Evolutionary conservation across 1,140 invertebrate species (phyloP).

Genomic region (Drosophila nebulosa): DNA sequence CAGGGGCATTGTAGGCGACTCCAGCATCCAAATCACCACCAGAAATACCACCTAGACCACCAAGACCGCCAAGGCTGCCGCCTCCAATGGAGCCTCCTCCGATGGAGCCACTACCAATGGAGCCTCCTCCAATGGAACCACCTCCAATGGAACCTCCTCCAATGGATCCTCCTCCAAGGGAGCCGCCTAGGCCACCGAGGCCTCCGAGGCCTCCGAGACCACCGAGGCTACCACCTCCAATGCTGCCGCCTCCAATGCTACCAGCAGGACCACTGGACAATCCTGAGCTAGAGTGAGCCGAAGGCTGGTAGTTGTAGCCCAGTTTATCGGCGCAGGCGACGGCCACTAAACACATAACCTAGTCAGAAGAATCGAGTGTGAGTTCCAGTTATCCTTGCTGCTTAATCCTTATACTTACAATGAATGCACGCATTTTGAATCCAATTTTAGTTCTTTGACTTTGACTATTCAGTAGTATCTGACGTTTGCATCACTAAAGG

Average conservation of each 20-base stretch:
- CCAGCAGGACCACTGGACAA: slow-evolving; percentile 58
- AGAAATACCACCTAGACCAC: slow-evolving; percentile 1
- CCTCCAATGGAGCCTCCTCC: slow-evolving; percentile 28
- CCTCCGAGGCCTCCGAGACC: slow-evolving; percentile 10
- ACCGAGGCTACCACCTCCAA: slow-evolving; percentile 8
- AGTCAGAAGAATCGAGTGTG: slow-evolving; percentile 14
- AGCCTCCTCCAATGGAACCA: background rate
- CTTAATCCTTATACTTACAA: slow-evolving; percentile 57
- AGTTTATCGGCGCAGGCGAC: slow-evolving; percentile 70
- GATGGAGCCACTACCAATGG: slow-evolving; percentile 36
- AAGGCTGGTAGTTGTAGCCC: slow-evolving; percentile 77
- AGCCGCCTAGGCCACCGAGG: background rate
- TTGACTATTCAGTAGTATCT: slow-evolving; percentile 62
- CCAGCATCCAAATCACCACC: slow-evolving; percentile 44
- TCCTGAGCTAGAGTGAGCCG: slow-evolving; percentile 57
- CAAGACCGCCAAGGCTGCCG: background rate
- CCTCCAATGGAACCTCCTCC: slow-evolving; percentile 13
- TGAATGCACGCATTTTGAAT: slow-evolving; percentile 75
- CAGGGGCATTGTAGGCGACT: slow-evolving; percentile 55
- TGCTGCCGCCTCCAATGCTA: slow-evolving; percentile 25
- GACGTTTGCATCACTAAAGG: slow-evolving; percentile 55
- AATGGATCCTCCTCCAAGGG: background rate
- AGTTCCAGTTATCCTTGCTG: slow-evolving; percentile 32
- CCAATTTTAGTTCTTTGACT: slow-evolving; percentile 67
- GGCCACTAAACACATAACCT: slow-evolving; percentile 73